Percentiles rank a stretch among this genome's conserved stretches.
These are phyloP conservation scores for Latheticus oryzae DNA, from an alignment of 2,888 invertebrate species.

Conservation along the genomic window DNA sequence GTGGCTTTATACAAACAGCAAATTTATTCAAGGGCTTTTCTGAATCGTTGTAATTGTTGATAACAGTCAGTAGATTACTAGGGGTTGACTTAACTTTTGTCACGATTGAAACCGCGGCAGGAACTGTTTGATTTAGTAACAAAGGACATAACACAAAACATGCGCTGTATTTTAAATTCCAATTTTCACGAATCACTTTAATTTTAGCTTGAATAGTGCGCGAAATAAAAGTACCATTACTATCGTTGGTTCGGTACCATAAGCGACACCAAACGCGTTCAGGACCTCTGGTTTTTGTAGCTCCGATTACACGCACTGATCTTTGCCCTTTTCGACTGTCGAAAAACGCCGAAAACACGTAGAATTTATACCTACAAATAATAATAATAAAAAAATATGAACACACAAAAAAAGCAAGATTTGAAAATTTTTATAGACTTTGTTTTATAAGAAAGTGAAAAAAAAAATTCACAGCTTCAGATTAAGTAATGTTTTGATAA, in stretches of 20 bases:
- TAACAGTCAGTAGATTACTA: constrained; percentile 74
- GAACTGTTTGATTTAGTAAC: constrained; percentile 71
- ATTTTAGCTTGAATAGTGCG: constrained; percentile 80
- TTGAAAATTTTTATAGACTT: too few relatives aligned
- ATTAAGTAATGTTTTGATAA: too few relatives aligned
- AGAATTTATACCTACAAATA: constrained; percentile 90
- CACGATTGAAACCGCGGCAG: constrained; percentile 78
- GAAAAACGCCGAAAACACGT: constrained; percentile 91
- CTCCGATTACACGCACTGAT: constrained; percentile 84
- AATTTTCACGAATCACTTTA: constrained; percentile 90
- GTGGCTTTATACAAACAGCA: constrained; percentile 90
- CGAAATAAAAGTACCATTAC: constrained; percentile 61
- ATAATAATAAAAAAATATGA: too few relatives aligned
- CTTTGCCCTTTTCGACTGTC: constrained; percentile 78
- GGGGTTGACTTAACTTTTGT: constrained; percentile 71
- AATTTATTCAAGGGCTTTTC: constrained; percentile 66
- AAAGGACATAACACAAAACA: constrained; percentile 88
- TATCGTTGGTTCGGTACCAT: constrained; percentile 71
- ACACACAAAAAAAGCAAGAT: constrained; percentile 59
- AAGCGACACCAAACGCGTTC: constrained; percentile 85
- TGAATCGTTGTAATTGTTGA: constrained; percentile 69
- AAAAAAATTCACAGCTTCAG: too few relatives aligned
- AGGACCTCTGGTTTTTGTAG: constrained; percentile 87
- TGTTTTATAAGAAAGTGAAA: too few relatives aligned
- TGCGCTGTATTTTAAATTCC: constrained; percentile 93